Percentiles rank a stretch among this genome's conserved stretches.
These are phyloP conservation scores for Caenorhabditis briggsae DNA, from an alignment of 1,140 invertebrate genomes.

Conservation along the genomic window DNA sequence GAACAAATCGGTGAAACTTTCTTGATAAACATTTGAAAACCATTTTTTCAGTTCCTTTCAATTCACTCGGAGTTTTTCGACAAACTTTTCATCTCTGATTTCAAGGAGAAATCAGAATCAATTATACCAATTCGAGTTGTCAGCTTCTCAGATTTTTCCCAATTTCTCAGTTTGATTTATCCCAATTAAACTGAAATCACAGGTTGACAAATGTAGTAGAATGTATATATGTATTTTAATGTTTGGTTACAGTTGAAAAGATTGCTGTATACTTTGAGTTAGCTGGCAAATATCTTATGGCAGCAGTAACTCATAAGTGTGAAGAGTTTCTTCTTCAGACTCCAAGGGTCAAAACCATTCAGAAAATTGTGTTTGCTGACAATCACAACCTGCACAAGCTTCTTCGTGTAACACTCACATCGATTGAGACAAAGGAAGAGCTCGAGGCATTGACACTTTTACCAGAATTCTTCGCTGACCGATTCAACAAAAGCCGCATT, in stretches of 20 bases:
- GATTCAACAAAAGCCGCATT: background rate
- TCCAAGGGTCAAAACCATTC: background rate
- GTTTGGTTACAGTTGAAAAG: background rate
- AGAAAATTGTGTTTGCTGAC: constrained; percentile 11
- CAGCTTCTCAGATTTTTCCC: background rate
- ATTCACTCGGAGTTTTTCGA: constrained; percentile 17
- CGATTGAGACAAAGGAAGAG: background rate
- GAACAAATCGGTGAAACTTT: background rate
- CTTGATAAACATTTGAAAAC: background rate
- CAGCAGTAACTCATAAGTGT: constrained; percentile 7
- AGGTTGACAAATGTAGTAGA: too few species aligned
- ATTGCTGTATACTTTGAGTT: background rate
- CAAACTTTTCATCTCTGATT: background rate
- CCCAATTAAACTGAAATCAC: background rate
- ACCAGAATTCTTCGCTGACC: background rate
- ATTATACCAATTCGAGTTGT: background rate
- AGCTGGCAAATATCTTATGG: background rate
- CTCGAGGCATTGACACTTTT: background rate
- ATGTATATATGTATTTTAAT: too few species aligned
- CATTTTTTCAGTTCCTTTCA: background rate
- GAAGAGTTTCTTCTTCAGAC: constrained; percentile 8
- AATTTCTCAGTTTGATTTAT: constrained; percentile 6
- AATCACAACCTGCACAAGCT: background rate
- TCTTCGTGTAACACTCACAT: background rate
- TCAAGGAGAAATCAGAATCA: constrained; percentile 8